Percentiles rank a stretch among this genome's conserved stretches.
Conservation (phyloP, 2,797 vertebrate genomes). For the Allobates femoralis region DNA sequence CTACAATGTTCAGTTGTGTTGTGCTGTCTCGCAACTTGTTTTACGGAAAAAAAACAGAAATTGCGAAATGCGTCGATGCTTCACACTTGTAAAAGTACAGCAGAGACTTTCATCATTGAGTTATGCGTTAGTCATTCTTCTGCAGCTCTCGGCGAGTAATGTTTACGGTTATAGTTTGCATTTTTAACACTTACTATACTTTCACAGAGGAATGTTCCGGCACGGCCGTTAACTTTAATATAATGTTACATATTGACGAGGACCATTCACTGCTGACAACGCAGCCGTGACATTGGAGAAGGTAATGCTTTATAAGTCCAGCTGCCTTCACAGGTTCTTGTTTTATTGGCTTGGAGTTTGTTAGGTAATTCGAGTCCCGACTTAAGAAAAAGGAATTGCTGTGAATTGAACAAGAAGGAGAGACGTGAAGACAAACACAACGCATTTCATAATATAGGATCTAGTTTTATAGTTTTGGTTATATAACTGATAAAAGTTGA, state of each 20-base stretch:
- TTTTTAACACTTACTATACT: slow-evolving; percentile 31
- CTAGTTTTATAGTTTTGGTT: not conserved
- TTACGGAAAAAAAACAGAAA: slow-evolving; percentile 21
- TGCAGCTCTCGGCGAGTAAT: not conserved
- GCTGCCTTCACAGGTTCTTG: slow-evolving; percentile 2
- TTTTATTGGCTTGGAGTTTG: slow-evolving; percentile 43
- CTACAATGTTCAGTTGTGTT: not conserved
- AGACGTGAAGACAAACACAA: not conserved
- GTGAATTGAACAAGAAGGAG: not conserved
- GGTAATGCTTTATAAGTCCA: slow-evolving; percentile 1
- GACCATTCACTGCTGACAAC: not conserved
- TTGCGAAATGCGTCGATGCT: slow-evolving; percentile 32
- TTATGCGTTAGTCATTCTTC: slow-evolving; percentile 41
- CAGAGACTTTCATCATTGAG: slow-evolving; percentile 28
- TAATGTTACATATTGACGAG: slow-evolving; percentile 37
- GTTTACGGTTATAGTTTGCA: not conserved
- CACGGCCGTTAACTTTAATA: slow-evolving; percentile 29
- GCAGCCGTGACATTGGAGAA: not conserved
- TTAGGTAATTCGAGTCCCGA: slow-evolving; percentile 34
- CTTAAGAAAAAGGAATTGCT: not conserved
- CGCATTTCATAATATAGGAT: not conserved
- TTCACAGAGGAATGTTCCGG: slow-evolving; percentile 30
- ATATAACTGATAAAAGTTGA: not conserved
- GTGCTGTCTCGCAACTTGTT: slow-evolving; percentile 4
- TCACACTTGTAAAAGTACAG: slow-evolving; percentile 36